Conservation (phyloP, 2,113 vertebrate species). For the Oryzias curvinotus region DNA sequence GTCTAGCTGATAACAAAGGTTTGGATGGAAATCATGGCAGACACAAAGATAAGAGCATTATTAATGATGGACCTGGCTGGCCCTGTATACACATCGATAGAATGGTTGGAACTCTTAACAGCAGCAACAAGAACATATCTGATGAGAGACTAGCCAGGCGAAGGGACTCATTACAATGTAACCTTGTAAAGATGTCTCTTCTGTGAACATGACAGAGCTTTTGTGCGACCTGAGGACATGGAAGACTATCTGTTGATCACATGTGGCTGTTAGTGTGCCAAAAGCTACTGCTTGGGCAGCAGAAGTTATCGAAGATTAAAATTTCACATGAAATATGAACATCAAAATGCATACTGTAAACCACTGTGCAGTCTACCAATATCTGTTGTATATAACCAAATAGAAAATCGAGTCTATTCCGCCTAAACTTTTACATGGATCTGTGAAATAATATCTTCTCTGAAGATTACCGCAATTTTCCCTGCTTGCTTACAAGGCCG, state of each 20-base stretch:
- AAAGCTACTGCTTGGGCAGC: conserved; percentile 3
- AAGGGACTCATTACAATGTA: conserved; percentile 63
- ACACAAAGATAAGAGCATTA: conserved; percentile 67
- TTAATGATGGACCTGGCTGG: conserved; percentile 67
- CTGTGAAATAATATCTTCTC: too few relatives aligned
- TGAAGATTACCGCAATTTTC: too few relatives aligned
- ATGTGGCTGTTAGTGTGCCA: conserved; percentile 5
- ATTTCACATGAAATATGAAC: neutral
- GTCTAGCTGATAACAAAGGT: conserved; percentile 68
- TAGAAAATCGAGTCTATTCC: too few relatives aligned
- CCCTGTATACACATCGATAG: conserved; percentile 66
- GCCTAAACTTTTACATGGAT: too few relatives aligned
- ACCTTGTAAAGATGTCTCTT: conserved; percentile 64
- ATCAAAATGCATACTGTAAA: neutral
- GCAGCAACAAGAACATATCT: conserved; percentile 59
- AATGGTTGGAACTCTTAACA: conserved; percentile 57
- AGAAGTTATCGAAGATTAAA: conserved; percentile 12
- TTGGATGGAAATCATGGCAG: conserved; percentile 59
- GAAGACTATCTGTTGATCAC: conserved; percentile 40
- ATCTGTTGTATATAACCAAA: too few relatives aligned
- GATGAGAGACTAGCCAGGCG: conserved; percentile 55
- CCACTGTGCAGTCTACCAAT: neutral
- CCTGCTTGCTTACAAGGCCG: too few relatives aligned
- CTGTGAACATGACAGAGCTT: conserved; percentile 53
- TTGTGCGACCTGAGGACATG: conserved; percentile 48